phyloP scores from a whole-genome alignment of 2,888 invertebrate genomes.

The Onthophagus sagittarius region DNA sequence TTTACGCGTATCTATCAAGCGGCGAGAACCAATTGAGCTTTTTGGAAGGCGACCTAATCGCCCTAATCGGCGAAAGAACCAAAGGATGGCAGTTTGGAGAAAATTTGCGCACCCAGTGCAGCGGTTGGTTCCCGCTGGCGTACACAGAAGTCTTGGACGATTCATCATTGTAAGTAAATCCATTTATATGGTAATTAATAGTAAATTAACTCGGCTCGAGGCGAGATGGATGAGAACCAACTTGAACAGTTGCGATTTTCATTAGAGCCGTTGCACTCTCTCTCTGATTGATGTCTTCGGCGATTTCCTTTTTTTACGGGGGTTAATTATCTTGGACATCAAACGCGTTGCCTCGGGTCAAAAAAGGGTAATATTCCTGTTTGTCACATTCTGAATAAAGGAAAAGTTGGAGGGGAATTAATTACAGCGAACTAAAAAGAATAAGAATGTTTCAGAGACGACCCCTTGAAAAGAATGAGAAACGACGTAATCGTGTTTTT shows the following conservation, averaged over 20 bases:
- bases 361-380: not conserved
- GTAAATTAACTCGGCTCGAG: not conserved
- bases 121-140: slow-evolving; percentile 95
- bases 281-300: not conserved
- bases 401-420: not conserved
- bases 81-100: slow-evolving; percentile 98
- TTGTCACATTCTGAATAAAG: not conserved
- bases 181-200: slow-evolving; percentile 21
- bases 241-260: not conserved
- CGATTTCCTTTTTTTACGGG: not conserved
- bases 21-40: slow-evolving; percentile 91
- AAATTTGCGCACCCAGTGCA: slow-evolving; percentile 83
- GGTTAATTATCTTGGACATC: not conserved
- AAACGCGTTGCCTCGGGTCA: not conserved
- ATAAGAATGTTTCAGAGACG: not conserved
- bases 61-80: slow-evolving; percentile 82
- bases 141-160: slow-evolving; percentile 81
- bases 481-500: not conserved
- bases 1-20: slow-evolving; percentile 86
- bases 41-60: slow-evolving; percentile 84
- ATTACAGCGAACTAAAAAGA: not conserved
- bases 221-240: not conserved
- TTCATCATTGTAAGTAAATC: slow-evolving; percentile 55
- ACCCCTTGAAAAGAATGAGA: not conserved
- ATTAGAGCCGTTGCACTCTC: not conserved